Conservation (phyloP, 2,113 vertebrate genomes). For the Peromyscus polionotus region DNA sequence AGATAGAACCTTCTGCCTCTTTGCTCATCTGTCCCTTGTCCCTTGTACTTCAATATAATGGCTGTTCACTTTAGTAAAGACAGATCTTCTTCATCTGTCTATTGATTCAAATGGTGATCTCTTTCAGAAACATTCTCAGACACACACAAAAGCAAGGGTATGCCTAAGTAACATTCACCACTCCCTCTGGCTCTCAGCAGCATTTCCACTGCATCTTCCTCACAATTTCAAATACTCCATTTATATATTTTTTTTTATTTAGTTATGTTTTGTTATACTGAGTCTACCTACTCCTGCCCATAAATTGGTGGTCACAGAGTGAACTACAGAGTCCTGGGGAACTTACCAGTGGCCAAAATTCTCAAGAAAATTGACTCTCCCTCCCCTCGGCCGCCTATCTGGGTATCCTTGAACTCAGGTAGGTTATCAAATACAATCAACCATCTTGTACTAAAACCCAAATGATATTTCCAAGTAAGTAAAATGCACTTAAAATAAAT, state of each 20-base stretch:
- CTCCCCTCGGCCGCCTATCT: too few species aligned
- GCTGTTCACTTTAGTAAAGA: not conserved
- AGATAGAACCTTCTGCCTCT: not conserved
- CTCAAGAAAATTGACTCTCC: not conserved
- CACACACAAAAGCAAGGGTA: not conserved
- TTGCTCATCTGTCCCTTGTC: not conserved
- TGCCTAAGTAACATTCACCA: not conserved
- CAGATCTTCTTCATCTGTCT: too few species aligned
- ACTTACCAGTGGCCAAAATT: not conserved
- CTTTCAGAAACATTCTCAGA: not conserved
- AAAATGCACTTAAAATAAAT: too few species aligned
- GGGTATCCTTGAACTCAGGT: not conserved
- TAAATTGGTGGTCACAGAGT: too few species aligned
- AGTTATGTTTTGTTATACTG: not conserved
- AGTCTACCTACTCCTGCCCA: too few species aligned
- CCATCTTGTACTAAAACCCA: not conserved
- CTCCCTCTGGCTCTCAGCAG: not conserved
- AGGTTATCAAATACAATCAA: not conserved
- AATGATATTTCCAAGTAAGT: not conserved
- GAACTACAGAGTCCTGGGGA: not conserved
- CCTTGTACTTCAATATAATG: not conserved
- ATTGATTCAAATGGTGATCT: not conserved
- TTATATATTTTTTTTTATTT: not conserved
- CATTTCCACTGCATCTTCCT: not conserved
- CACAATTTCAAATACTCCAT: not conserved